phyloP scores from a whole-genome alignment of 1,140 invertebrate genomes.

The Dreissena polymorpha region DNA sequence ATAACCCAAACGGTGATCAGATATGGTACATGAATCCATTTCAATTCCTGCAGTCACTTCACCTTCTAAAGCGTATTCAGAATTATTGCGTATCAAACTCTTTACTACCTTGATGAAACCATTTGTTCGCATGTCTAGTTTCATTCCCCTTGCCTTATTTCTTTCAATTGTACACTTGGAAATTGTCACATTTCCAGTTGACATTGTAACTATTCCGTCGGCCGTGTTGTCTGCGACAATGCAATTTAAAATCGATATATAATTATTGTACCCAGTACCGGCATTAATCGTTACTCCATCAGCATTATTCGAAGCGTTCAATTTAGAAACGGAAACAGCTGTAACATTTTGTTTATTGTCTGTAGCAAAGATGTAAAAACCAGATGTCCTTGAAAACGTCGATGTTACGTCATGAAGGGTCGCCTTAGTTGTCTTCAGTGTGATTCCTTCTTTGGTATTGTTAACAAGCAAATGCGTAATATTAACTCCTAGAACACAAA shows the following conservation, averaged over 20 bases:
- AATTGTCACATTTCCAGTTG: too few relatives aligned
- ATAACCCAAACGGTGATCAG: too few relatives aligned
- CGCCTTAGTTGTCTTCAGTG: not conserved
- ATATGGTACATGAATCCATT: too few relatives aligned
- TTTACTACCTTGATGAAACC: too few relatives aligned
- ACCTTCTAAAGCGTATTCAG: too few relatives aligned
- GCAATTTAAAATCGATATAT: slow-evolving; percentile 6
- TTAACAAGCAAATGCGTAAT: not conserved
- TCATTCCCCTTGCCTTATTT: too few relatives aligned
- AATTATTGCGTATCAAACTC: too few relatives aligned
- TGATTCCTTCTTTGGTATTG: slow-evolving; percentile 20
- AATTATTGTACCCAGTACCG: not conserved
- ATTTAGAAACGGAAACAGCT: not conserved
- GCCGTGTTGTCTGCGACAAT: not conserved
- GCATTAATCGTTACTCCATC: not conserved
- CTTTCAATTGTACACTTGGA: too few relatives aligned
- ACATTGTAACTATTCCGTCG: too few relatives aligned
- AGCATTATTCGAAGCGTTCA: not conserved
- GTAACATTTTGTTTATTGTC: not conserved
- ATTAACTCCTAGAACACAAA: not conserved
- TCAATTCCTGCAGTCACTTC: too few relatives aligned
- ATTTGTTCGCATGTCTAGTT: too few relatives aligned
- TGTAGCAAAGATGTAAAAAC: not conserved
- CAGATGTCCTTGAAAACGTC: not conserved
- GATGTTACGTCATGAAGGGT: slow-evolving; percentile 4